Percentiles rank a stretch among this genome's conserved stretches.
phyloP scores from a whole-genome alignment of 2,888 invertebrate species.

The Agapostemon virescens region DNA sequence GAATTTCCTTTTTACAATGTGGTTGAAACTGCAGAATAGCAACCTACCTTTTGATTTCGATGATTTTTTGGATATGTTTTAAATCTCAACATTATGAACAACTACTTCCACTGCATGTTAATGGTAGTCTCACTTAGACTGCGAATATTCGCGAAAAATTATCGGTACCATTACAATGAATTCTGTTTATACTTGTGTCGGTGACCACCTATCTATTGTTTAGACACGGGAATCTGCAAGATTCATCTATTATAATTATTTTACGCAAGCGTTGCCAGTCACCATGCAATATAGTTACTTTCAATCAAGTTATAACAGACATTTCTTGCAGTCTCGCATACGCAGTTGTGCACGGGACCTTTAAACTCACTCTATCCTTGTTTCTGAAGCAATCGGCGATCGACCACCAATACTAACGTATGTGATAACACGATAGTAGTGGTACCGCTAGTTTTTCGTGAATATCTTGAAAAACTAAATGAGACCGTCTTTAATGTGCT shows the following conservation, averaged over 20 bases:
- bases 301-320: too few species aligned
- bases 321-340: too few species aligned
- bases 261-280: background rate
- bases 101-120: too few species aligned
- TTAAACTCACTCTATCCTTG: too few species aligned
- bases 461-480: background rate
- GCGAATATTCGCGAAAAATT: background rate
- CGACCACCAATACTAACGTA: too few species aligned
- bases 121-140: too few species aligned
- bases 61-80: background rate
- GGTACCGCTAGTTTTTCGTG: background rate
- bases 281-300: too few species aligned
- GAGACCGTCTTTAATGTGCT: background rate
- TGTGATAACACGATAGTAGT: background rate
- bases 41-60: background rate
- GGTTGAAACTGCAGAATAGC: background rate
- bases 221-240: background rate
- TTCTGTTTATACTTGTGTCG: background rate
- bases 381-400: too few species aligned
- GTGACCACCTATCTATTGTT: too few species aligned
- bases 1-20: background rate
- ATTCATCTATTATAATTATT: background rate
- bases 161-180: background rate
- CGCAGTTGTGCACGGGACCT: too few species aligned
- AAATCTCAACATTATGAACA: background rate